phyloP scores from a whole-genome alignment of 2,797 vertebrate genomes.

The Apogon hyalosoma region DNA sequence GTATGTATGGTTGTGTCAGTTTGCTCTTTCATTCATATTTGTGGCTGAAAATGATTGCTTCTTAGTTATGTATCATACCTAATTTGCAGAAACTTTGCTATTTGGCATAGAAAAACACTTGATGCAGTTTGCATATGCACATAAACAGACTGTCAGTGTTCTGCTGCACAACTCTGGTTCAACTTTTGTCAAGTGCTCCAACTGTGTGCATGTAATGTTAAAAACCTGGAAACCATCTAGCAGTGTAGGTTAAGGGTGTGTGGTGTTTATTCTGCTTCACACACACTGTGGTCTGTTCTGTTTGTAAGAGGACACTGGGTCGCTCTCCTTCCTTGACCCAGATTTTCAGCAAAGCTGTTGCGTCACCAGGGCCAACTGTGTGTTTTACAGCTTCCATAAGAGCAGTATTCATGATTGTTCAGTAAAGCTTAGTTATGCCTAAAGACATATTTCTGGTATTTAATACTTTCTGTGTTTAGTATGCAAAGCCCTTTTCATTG shows the following conservation, averaged over 20 bases:
- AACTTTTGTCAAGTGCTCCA: neutral
- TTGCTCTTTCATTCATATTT: conserved; percentile 7
- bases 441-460: conserved; percentile 47
- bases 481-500: neutral
- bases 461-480: conserved; percentile 3
- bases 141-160: neutral
- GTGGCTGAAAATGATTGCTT: neutral
- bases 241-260: conserved; percentile 39
- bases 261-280: conserved; percentile 49
- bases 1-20: neutral
- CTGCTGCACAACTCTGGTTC: neutral
- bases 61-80: neutral
- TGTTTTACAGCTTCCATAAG: conserved; percentile 55
- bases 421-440: conserved; percentile 54
- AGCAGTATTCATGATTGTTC: conserved; percentile 66
- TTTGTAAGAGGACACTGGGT: conserved; percentile 74
- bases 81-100: neutral
- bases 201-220: neutral
- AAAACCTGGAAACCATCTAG: conserved; percentile 1
- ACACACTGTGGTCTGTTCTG: conserved; percentile 30
- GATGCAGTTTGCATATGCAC: neutral
- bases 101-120: no score
- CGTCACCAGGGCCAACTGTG: conserved; percentile 60
- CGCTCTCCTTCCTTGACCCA: conserved; percentile 76
- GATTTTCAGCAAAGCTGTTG: conserved; percentile 73